A percentile compares a stretch with the other conserved stretches of the same genome.
These are phyloP conservation scores for Atlantisia rogersi DNA, from an alignment of 2,113 vertebrate genomes.

Conservation along the genomic window DNA sequence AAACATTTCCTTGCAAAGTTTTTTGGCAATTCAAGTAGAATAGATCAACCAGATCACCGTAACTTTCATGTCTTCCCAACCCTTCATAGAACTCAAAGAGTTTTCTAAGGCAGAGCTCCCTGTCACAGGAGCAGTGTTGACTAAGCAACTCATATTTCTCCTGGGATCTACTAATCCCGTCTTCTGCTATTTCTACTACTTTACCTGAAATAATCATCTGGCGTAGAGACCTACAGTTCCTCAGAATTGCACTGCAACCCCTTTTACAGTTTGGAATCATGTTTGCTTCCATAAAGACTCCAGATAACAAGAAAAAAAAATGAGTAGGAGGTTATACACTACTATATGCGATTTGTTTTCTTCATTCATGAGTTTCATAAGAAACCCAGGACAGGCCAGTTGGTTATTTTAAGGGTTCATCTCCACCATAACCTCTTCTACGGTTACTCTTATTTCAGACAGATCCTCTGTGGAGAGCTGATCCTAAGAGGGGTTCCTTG, in stretches of 20 bases:
- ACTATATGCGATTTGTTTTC: rapidly evolving
- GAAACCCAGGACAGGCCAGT: not conserved
- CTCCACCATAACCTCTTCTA: not conserved
- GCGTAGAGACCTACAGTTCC: not conserved
- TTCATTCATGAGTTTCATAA: not conserved
- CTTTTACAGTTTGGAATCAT: not conserved
- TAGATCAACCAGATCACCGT: not conserved
- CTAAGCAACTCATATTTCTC: not conserved
- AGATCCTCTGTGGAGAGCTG: rapidly evolving
- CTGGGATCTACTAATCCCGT: not conserved
- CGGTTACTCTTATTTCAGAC: not conserved
- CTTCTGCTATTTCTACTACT: not conserved
- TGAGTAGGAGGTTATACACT: not conserved
- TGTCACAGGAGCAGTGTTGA: not conserved
- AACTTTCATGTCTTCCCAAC: not conserved
- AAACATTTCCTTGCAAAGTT: not conserved
- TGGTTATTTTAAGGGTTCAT: not conserved
- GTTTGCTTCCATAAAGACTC: not conserved
- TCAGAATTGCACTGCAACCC: not conserved
- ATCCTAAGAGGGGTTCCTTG: not conserved
- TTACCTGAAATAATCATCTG: not conserved
- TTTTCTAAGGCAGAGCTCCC: not conserved
- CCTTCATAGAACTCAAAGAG: not conserved
- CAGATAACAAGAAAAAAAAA: not conserved
- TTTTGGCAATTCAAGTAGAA: not conserved